Base-by-base conservation (phyloP, 2,113 vertebrate genomes). In the Psettodes erumei region DNA sequence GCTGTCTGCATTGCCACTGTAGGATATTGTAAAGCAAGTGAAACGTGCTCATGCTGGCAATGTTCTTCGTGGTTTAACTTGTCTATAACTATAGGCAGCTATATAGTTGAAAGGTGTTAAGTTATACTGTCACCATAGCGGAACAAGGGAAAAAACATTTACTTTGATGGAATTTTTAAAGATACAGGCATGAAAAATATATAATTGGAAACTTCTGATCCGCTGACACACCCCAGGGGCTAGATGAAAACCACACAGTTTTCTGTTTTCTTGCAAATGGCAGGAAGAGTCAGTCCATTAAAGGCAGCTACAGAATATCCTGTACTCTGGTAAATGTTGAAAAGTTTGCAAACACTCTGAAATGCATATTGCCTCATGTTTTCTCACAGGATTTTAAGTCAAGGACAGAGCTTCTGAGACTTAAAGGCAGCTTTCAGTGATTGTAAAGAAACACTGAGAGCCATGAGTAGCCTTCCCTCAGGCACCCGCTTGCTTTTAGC, bases 401-500 rank as follows among this genome's bases (percentile, higher is more conserved):
- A 65, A 69, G 62, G 56, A 72, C 47, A 68, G 40, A 37, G 55
- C 21, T 37, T 67, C 33, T 63, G 55, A 61, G 38, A 73, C 40
- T 30, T 67, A n/a, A 76, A 75, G 23, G 27, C 45, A 71, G 40
- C 65, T 65, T 56, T 71, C 25, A 47, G 61, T 62, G 19, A 40
- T 53, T 71, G 47, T 19, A 68, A 43, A 38, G 56, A 63, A 79
- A 66, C 25, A 71, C 32, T 43, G 8, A 37, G 45, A 81, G 48
- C 13, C 35, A 43, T 37, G 37, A 59, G 38, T 69, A 72, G 67
- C 50, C 66, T 71, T 59, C 62, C 82, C 73, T 43, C 56, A 56
- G 81, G 76, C 76, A 12, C 38, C 64, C 43, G 33, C 48, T 72
- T 45, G 59, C 48, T 70, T 54, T 58, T 74, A 70, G 74, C 69